These are phyloP conservation scores for Piaya cayana DNA, from an alignment of 2,113 vertebrate genomes.

Conservation along the genomic window DNA sequence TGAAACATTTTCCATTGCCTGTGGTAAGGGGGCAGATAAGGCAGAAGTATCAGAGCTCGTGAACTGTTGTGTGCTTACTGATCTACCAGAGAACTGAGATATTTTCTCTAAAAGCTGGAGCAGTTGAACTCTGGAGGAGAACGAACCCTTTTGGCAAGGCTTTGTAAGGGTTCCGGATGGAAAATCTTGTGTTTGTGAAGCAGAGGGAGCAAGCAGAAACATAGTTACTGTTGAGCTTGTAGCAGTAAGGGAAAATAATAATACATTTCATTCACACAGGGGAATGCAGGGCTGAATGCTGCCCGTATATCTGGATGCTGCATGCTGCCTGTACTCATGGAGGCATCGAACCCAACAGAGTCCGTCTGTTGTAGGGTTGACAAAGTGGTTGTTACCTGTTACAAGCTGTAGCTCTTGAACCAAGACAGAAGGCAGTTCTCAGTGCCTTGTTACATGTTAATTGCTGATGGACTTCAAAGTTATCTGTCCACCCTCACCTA, in stretches of 20 bases:
- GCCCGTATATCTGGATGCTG: background rate
- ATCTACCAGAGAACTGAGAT: background rate
- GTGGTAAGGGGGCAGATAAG: constrained; percentile 37
- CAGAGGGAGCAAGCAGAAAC: background rate
- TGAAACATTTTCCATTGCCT: constrained; percentile 62
- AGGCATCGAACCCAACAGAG: background rate
- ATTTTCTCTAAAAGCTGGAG: constrained; percentile 32
- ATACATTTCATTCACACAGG: background rate
- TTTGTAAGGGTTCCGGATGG: background rate
- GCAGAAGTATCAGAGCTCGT: constrained; percentile 4
- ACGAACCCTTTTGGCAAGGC: constrained; percentile 40
- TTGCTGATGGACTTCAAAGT: background rate
- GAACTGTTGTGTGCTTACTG: constrained; percentile 24
- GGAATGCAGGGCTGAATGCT: background rate
- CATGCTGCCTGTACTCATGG: background rate
- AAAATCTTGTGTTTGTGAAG: constrained; percentile 32
- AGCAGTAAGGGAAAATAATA: background rate
- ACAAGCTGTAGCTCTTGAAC: background rate
- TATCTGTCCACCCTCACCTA: background rate
- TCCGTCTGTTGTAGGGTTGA: background rate
- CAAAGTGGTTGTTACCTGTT: background rate
- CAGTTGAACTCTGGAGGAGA: constrained; percentile 36
- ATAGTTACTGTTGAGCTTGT: background rate
- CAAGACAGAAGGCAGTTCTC: background rate
- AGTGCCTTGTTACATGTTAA: background rate